Evolutionary conservation across 2,797 vertebrate genomes (phyloP), one percentile per base, ranked within the genome.

Genomic region (Malacoraja senta): DNA sequence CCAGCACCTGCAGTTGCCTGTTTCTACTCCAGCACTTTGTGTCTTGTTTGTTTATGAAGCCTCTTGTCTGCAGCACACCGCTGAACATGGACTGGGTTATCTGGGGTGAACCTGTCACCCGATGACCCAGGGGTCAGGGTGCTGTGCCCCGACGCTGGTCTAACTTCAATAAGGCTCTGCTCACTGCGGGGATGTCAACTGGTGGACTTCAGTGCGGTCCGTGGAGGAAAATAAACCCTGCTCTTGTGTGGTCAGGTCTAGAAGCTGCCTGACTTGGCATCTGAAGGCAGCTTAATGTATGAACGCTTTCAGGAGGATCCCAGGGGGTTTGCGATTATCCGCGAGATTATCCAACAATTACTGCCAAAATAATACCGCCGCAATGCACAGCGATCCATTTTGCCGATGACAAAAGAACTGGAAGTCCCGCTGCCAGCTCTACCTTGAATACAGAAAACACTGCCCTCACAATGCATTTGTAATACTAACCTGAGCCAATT

Each of bases 231-330:
- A 61, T 13, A 61, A 63, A 84, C 81, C 8, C 24, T 61, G 44
- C 81, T 84, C 24, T 58, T 61, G 81, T 84, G 81, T 84, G 53
- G 81, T 58, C 81, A 84, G 3, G 58, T 61, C 26, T 3, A 1
- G 3, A 61, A 84, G 0, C 80, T 80, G 8, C 26, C 44, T 9
- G 80, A 53, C 26, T n/a, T 83, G 29, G 53, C 81, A 84, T 61
- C 81, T 84, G 81, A 84, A 84, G n/a, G 53, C 53, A 61, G 53
- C 13, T 84, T 84, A 84, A 61, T 61, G 29, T 61, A 84, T 84
- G 58, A 84, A 83, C 21, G 10, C 8, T 83, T 83, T 83, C 21
- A 58, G 44, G 26, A 84, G 58, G n/a, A 84, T 29, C 81, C 26
- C 81, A n/a, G 3, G 53, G 53, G 81, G 24, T 84, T 84, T 29